phyloP scores from a whole-genome alignment of 37 sponge, comb jelly and placozoan genomes.

The Oopsacas minuta region DNA sequence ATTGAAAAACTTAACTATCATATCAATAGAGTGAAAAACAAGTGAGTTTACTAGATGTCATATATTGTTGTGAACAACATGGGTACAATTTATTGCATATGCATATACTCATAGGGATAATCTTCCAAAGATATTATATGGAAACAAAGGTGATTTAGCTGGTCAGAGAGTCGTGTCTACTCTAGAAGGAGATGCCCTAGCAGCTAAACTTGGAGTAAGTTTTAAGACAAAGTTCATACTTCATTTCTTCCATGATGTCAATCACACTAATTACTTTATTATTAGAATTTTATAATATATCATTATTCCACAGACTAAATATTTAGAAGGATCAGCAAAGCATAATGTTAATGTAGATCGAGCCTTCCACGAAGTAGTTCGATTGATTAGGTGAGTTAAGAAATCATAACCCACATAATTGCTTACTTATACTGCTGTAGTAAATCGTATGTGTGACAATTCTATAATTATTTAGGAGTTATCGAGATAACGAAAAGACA shows the following conservation, averaged over 20 bases:
- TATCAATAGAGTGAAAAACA: neutral
- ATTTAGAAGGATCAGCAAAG: slow-evolving; percentile 3
- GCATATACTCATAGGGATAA: neutral
- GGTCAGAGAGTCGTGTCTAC: slow-evolving; percentile 5
- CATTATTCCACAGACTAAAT: neutral
- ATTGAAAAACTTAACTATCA: neutral
- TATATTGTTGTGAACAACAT: neutral
- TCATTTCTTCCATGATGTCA: too few relatives aligned
- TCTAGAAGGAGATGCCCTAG: neutral
- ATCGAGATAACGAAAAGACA: neutral
- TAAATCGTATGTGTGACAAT: too few relatives aligned
- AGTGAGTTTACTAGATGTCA: neutral
- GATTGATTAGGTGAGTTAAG: neutral
- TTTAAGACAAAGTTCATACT: too few relatives aligned
- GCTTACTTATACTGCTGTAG: too few relatives aligned
- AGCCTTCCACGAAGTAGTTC: neutral
- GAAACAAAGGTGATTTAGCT: neutral
- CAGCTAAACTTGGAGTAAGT: slow-evolving; percentile 5
- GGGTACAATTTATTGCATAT: neutral
- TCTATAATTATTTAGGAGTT: neutral
- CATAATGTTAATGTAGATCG: slow-evolving; percentile 6
- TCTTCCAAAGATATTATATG: neutral
- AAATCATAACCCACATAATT: neutral
- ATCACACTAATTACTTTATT: too few relatives aligned
- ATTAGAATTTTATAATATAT: too few relatives aligned